Percentiles rank a stretch among this genome's conserved stretches.
phyloP scores from a whole-genome alignment of 64 coral and sea anemone species.

The Montipora capricornis region DNA sequence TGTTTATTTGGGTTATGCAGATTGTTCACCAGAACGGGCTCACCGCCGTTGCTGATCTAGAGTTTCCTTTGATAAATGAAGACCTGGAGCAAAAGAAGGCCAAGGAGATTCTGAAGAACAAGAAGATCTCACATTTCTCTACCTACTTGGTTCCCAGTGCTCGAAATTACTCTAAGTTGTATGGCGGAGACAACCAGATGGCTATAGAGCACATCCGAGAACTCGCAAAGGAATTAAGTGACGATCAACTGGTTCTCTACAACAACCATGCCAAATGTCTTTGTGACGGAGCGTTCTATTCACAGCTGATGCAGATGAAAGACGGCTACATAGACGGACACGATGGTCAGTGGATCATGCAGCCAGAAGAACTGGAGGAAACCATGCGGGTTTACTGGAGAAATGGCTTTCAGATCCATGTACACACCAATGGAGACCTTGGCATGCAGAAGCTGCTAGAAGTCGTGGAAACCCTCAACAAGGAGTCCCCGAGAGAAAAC shows the following conservation, averaged over 20 bases:
- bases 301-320: conserved; percentile 27
- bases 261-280: conserved; percentile 12
- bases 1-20: background rate
- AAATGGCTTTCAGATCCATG: conserved; percentile 17
- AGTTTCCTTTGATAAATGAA: conserved; percentile 23
- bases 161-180: conserved; percentile 8
- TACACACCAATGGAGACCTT: conserved; percentile 38
- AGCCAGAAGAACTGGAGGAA: background rate
- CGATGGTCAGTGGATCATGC: conserved; percentile 13
- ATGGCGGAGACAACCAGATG: background rate
- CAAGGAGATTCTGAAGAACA: background rate
- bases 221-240: background rate
- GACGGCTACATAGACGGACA: conserved; percentile 24
- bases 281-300: conserved; percentile 18
- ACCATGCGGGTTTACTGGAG: conserved; percentile 31
- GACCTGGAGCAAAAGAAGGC: background rate
- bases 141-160: conserved; percentile 8
- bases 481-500: conserved; percentile 10
- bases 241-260: conserved; percentile 24
- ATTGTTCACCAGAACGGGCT: background rate
- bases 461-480: background rate
- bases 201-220: conserved; percentile 7
- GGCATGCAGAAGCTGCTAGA: conserved; percentile 22
- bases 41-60: conserved; percentile 22
- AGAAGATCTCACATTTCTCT: background rate